Evolutionary conservation across 1,140 invertebrate species (phyloP), one percentile per base, ranked within the genome.

Genomic region (Drosophila biarmipes): DNA sequence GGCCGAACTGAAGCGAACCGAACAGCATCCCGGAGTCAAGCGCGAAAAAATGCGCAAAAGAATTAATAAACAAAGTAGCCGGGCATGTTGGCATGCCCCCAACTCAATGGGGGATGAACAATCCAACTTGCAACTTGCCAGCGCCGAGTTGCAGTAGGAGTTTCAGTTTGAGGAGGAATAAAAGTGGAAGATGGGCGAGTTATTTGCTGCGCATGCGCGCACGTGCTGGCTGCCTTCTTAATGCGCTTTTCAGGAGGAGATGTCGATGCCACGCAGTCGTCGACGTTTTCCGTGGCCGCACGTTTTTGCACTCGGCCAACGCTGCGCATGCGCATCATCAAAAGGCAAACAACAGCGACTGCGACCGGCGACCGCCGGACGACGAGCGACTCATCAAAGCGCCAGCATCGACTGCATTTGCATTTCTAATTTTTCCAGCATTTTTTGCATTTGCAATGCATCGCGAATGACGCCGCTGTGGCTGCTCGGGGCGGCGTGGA

Each of bases 1-100:
- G 73, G 74, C 35, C 40, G 17, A 69, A 51, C 17, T 0, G 31
- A 80, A 59, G 12, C 14, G 8, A 29, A 15, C n/a, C 8, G 42
- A 42, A n/a, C 58, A 51, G 35, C 59, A 43, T 42, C 43, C 45
- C 61, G 42, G 55, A 64, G 66, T 34, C 69, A 82, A 89, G 82
- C 82, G 82, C 84, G 82, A 89, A 89, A 89, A 89, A 84, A 89
- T 89, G 80, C 85, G 85, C 79, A 89, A 79, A 87, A 80, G 76
- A 89, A 89, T 89, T 87, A 89, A 87, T 89, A 89, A 89, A 89
- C 84, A 89, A 89, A 89, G 84, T 89, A 84, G 84, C 51, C 51
- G 71, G 48, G 82, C 82, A 89, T 89, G 82, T 79, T 82, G 82
- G 82, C 84, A 86, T 87, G 80, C 59, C 37, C 43, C 76, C 5